These are phyloP conservation scores for Cyprinodon brontotheroides DNA, from an alignment of 2,113 vertebrate species.

Conservation along the genomic window DNA sequence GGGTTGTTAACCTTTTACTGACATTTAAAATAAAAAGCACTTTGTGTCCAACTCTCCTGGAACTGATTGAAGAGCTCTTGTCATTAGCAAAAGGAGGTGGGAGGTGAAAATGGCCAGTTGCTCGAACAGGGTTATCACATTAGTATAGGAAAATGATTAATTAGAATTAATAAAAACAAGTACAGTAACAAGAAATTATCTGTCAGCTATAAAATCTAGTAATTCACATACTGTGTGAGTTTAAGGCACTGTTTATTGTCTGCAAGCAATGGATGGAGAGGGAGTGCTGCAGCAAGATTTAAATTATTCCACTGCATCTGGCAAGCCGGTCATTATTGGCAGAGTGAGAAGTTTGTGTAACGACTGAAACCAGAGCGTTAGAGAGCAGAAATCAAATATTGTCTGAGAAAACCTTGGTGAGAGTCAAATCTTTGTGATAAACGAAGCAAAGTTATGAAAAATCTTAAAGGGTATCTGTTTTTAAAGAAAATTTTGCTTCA, in stretches of 20 bases:
- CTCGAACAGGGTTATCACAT: slow-evolving; percentile 1
- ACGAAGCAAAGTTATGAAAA: slow-evolving; percentile 14
- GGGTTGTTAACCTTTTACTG: slow-evolving; percentile 31
- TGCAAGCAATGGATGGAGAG: slow-evolving; percentile 9
- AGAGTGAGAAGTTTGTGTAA: slow-evolving; percentile 6
- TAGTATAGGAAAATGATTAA: neutral
- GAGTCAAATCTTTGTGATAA: slow-evolving; percentile 26
- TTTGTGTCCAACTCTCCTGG: slow-evolving; percentile 34
- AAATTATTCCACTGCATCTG: slow-evolving; percentile 47
- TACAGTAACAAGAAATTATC: neutral
- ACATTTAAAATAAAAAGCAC: slow-evolving; percentile 30
- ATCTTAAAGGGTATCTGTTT: neutral
- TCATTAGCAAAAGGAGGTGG: neutral
- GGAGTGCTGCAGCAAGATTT: slow-evolving; percentile 2
- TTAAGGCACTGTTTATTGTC: neutral
- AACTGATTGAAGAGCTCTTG: slow-evolving; percentile 25
- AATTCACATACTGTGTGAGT: neutral
- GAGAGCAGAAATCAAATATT: slow-evolving; percentile 11
- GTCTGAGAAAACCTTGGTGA: slow-evolving; percentile 15
- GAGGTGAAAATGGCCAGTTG: neutral
- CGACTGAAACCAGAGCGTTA: slow-evolving; percentile 12
- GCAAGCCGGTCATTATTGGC: slow-evolving; percentile 27
- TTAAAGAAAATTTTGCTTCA: too few species aligned
- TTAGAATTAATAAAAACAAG: too few species aligned
- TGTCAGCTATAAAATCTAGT: neutral